A percentile compares a stretch with the other conserved stretches of the same genome.
These are phyloP conservation scores for Hippotragus niger DNA, from an alignment of 2,113 vertebrate genomes.

Conservation along the genomic window DNA sequence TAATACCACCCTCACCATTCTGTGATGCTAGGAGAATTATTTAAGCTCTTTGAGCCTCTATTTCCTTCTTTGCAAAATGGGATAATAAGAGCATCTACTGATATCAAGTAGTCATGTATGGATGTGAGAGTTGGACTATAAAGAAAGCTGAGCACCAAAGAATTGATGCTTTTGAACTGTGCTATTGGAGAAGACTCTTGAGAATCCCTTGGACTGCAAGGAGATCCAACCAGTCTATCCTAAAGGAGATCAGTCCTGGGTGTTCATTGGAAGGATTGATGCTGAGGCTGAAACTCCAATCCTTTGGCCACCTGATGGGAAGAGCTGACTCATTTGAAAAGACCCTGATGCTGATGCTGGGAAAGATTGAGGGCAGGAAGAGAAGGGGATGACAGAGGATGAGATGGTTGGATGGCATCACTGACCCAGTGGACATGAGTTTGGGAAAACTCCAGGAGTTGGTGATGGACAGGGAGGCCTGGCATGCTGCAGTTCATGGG, in stretches of 20 bases:
- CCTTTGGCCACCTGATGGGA: neutral
- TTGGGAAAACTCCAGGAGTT: neutral
- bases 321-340: neutral
- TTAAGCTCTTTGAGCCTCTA: neutral
- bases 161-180: neutral
- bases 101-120: neutral
- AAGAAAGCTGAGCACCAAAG: neutral
- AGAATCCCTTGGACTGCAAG: neutral
- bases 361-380: neutral
- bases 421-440: neutral
- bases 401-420: neutral
- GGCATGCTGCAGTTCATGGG: neutral
- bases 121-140: too few species aligned
- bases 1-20: neutral
- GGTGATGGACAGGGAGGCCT: neutral
- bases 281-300: neutral
- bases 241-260: neutral
- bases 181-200: neutral
- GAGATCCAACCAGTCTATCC: neutral
- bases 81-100: neutral
- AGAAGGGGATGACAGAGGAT: neutral
- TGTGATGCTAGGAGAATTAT: neutral
- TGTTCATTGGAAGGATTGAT: neutral
- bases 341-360: neutral
- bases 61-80: neutral